A percentile compares a stretch with the other conserved stretches of the same genome.
These are phyloP conservation scores for Drosophila persimilis DNA, from an alignment of 1,140 invertebrate species.

Conservation along the genomic window DNA sequence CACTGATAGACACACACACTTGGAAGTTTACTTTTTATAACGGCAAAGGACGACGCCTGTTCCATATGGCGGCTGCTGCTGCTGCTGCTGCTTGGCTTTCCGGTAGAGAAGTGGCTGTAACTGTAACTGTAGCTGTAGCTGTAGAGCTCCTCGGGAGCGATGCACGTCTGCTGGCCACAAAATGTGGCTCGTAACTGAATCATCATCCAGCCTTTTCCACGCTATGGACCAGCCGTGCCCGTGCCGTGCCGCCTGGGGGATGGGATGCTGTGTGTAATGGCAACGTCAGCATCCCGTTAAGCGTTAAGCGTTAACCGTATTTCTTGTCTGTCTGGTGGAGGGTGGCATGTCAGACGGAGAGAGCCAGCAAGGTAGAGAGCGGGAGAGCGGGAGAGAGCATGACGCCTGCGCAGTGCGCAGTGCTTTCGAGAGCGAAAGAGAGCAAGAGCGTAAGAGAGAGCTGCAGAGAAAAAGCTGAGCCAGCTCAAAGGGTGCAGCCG, in stretches of 20 bases:
- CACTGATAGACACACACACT: constrained; percentile 5
- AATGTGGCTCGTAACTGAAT: constrained; percentile 64
- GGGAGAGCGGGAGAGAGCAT: constrained; percentile 22
- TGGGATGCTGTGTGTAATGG: constrained; percentile 57
- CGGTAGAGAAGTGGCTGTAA: not conserved
- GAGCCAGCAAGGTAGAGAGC: constrained; percentile 5
- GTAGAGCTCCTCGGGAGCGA: constrained; percentile 4
- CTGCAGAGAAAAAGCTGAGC: constrained; percentile 5
- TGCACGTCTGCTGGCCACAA: constrained; percentile 61
- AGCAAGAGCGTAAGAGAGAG: not conserved
- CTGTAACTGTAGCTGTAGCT: not conserved
- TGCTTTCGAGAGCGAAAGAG: not conserved
- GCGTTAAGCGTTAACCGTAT: constrained; percentile 27
- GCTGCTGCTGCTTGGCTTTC: constrained; percentile 38
- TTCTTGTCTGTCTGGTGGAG: constrained; percentile 42
- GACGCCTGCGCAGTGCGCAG: constrained; percentile 52
- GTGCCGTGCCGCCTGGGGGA: no score
- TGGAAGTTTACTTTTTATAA: constrained; percentile 65
- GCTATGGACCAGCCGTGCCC: constrained; percentile 39
- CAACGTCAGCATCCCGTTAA: constrained; percentile 39
- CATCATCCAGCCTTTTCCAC: no score
- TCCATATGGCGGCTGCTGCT: constrained; percentile 61
- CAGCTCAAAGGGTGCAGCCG: constrained; percentile 62
- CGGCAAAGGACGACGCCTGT: constrained; percentile 21
- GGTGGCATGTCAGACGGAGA: constrained; percentile 13